A percentile compares a stretch with the other conserved stretches of the same genome.
Evolutionary conservation across 2,888 invertebrate species (phyloP).

Genomic region (Agriopis marginaria): DNA sequence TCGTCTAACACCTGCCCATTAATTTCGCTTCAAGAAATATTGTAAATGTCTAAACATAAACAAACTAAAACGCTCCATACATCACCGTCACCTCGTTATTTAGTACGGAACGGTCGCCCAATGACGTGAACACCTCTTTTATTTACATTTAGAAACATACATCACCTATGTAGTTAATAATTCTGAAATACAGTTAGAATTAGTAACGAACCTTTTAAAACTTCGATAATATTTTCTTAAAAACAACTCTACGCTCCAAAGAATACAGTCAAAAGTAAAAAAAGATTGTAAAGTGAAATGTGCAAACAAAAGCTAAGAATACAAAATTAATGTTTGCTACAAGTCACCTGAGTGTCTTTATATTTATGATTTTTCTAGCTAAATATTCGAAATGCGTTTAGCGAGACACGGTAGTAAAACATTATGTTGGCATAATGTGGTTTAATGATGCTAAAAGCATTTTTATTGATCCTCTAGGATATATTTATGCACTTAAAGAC

Average conservation of each 20-base stretch:
- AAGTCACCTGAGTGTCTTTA: constrained; percentile 73
- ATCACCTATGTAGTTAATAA: constrained; percentile 60
- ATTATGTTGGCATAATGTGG: constrained; percentile 34
- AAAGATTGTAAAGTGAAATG: not conserved
- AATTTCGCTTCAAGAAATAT: constrained; percentile 31
- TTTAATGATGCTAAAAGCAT: constrained; percentile 42
- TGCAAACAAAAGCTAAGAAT: constrained; percentile 49
- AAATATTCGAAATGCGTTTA: constrained; percentile 35
- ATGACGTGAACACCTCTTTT: constrained; percentile 51
- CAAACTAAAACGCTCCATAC: constrained; percentile 55
- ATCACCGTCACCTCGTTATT: constrained; percentile 55
- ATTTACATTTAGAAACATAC: constrained; percentile 62
- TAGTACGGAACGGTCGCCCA: constrained; percentile 50
- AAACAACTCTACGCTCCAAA: constrained; percentile 20
- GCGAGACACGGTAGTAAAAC: constrained; percentile 37
- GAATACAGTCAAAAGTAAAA: constrained; percentile 18
- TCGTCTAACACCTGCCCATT: constrained; percentile 34
- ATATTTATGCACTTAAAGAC: constrained; percentile 33
- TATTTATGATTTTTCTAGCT: constrained; percentile 52
- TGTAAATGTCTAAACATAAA: constrained; percentile 47
- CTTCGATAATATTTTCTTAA: not conserved
- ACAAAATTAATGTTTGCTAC: constrained; percentile 66
- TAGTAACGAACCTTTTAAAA: constrained; percentile 30
- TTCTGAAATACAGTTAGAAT: constrained; percentile 40
- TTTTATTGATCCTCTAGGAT: constrained; percentile 43